These are phyloP conservation scores for Sisyra terminalis DNA, from an alignment of 2,888 invertebrate genomes.

Conservation along the genomic window DNA sequence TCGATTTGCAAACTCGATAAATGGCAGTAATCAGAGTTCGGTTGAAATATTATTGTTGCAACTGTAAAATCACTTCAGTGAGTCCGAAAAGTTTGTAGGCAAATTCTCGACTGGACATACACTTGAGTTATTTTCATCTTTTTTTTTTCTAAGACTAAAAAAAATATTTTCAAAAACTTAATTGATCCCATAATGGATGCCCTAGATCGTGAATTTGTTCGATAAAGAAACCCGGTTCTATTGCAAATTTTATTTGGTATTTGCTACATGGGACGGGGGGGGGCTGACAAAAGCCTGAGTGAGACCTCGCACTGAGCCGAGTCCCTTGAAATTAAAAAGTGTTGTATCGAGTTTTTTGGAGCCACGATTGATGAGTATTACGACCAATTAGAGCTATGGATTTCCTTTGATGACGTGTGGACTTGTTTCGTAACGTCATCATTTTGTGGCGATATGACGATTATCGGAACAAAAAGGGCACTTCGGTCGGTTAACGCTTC, in stretches of 20 bases:
- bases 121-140: too few species aligned
- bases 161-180: neutral
- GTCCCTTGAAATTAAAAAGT: neutral
- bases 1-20: neutral
- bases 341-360: neutral
- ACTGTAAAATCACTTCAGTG: too few species aligned
- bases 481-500: slow-evolving; percentile 9
- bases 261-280: neutral
- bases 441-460: slow-evolving; percentile 9
- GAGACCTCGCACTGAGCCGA: too few species aligned
- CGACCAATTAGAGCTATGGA: slow-evolving; percentile 5
- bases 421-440: slow-evolving; percentile 8
- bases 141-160: too few species aligned
- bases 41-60: too few species aligned
- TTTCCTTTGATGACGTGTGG: slow-evolving; percentile 8
- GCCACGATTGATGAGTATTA: neutral
- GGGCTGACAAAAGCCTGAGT: too few species aligned
- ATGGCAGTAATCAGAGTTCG: too few species aligned
- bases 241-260: neutral
- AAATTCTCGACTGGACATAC: too few species aligned
- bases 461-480: slow-evolving; percentile 9
- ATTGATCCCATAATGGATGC: neutral
- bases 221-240: neutral
- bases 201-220: neutral
- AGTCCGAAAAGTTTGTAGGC: too few species aligned